A percentile compares a stretch with the other conserved stretches of the same genome.
These are phyloP conservation scores for Microtus oregoni DNA, from an alignment of 2,113 vertebrate genomes.

Conservation along the genomic window DNA sequence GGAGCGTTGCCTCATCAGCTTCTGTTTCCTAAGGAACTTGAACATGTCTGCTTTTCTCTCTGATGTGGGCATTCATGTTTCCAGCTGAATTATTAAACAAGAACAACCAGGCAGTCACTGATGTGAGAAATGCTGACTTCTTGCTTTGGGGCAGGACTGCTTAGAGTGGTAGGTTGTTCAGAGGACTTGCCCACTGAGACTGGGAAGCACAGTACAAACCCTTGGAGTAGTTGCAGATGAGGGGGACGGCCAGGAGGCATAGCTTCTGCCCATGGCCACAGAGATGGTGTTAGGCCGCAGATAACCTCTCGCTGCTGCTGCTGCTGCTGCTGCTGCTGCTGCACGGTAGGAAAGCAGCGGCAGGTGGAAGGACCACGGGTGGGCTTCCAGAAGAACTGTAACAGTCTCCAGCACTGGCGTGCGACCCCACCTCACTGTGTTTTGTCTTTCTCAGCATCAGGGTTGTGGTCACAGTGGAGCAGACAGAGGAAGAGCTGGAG, in stretches of 20 bases:
- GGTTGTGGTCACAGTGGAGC: conserved; percentile 94
- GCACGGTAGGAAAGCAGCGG: fast-evolving
- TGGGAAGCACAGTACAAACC: too few relatives aligned
- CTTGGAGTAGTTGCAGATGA: neutral
- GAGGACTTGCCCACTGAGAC: neutral
- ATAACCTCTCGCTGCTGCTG: too few relatives aligned
- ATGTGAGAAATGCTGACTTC: neutral
- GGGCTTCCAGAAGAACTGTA: neutral
- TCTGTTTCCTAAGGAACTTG: neutral
- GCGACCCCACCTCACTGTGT: neutral
- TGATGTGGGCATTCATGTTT: neutral
- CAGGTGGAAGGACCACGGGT: fast-evolving
- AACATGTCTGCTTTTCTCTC: neutral
- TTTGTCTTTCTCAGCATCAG: conserved; percentile 91
- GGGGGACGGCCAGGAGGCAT: fast-evolving
- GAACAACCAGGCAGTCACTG: neutral
- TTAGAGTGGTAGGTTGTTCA: neutral
- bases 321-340: neutral
- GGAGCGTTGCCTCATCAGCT: neutral
- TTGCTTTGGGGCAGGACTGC: neutral
- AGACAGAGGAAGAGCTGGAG: conserved; percentile 93
- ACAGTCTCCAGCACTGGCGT: neutral
- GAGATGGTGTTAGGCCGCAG: fast-evolving
- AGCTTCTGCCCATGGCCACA: neutral
- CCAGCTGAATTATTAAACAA: neutral